Base-by-base conservation (phyloP, 1,140 invertebrate species). In the Sinella curviseta region DNA sequence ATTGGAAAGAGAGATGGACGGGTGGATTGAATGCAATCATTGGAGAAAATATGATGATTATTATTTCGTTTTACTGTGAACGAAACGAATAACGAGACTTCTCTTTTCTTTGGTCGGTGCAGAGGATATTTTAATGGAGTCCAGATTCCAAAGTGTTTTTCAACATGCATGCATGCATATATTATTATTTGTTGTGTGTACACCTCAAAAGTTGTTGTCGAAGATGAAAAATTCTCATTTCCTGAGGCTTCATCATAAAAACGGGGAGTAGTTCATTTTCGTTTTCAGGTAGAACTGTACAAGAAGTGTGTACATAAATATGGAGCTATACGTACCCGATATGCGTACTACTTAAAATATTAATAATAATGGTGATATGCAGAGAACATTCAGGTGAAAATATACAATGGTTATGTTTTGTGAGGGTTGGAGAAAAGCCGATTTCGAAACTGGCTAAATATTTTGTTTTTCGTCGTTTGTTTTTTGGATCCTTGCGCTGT, bases 151-250 rank as follows among this genome's bases (percentile, higher is more conserved):
- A 48, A 48, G 39, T 48, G 39, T 48, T 48, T 48, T 48, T 48
- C 39, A 60, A 16, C 57, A 26, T 60, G 57, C 57, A 60, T n/a
- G 24, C 57, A 60, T 60, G 24, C 24, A n/a, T 60, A 26, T 12
- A 8, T 60, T 60, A 60, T 60, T 48, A 8, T 20, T 48, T 12
- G 8, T 20, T 48, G 39, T 48, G 39, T 48, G 39, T 48, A 48
- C 39, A 48, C 20, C 39, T 20, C 8, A 48, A 48, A 48, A 48
- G 39, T 33, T 3, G 65, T 30, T 70, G 65, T 70, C 65, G 65
- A 70, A 31, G 28, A 31, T 70, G 65, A 70, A 70, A 70, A 70
- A 70, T 33, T 70, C 30, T 70, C 31, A 70, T 30, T 70, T 70
- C 65, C 65, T 70, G 26, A 33, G 65, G 65, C 65, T 31, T 70